Evolutionary conservation across 2,797 vertebrate species (phyloP).

Genomic region (Thripadectes ignobilis): DNA sequence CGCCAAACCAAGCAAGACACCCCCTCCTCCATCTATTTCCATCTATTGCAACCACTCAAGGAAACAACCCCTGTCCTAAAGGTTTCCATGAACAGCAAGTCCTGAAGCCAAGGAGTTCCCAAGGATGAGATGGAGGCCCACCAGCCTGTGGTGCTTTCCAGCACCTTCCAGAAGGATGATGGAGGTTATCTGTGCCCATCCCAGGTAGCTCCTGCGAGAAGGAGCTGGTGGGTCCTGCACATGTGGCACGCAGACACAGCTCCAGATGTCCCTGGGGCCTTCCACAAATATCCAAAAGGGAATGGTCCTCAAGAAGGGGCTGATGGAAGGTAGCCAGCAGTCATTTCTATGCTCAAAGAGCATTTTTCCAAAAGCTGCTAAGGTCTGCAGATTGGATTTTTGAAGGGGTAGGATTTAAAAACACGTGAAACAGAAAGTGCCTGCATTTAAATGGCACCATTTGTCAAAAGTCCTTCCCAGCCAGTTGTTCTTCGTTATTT

Average conservation of each 20-base stretch:
- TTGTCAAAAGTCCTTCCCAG: background rate
- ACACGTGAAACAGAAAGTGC: background rate
- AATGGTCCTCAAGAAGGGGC: slow-evolving; percentile 35
- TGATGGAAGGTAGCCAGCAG: slow-evolving; percentile 44
- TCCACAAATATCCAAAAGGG: slow-evolving; percentile 34
- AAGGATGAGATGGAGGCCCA: background rate
- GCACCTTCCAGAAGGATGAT: background rate
- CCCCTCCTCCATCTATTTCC: background rate
- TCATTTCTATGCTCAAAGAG: slow-evolving; percentile 36
- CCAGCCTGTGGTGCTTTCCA: background rate
- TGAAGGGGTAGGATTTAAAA: background rate
- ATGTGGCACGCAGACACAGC: slow-evolving; percentile 25
- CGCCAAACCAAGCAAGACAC: background rate
- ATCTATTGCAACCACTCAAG: background rate
- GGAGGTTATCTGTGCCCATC: background rate
- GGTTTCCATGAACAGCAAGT: background rate
- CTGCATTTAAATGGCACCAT: background rate
- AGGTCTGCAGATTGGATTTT: background rate
- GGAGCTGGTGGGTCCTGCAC: background rate
- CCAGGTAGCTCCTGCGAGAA: background rate
- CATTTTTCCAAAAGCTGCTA: slow-evolving; percentile 18
- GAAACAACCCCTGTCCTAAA: background rate
- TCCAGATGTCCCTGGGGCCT: slow-evolving; percentile 46
- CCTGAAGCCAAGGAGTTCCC: background rate
- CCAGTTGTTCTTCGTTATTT: background rate